Conservation (phyloP, 2,797 vertebrate species). For the Poecilia velifera region DNA sequence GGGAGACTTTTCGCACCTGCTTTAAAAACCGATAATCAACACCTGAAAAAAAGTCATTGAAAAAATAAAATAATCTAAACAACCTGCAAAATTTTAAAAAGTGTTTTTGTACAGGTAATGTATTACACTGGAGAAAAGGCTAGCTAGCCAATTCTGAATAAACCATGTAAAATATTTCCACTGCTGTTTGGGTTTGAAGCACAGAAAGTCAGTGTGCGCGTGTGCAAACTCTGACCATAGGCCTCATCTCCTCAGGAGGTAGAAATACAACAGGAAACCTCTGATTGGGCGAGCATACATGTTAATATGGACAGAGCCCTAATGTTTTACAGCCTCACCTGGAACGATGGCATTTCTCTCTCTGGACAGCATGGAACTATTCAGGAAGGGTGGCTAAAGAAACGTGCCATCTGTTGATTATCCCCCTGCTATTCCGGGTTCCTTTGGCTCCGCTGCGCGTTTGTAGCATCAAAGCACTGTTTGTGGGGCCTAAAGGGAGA, state of each 20-base stretch:
- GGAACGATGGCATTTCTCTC: conserved; percentile 67
- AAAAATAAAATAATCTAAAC: neutral
- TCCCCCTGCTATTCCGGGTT: conserved; percentile 68
- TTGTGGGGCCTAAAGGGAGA: conserved; percentile 54
- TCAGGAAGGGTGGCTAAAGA: conserved; percentile 69
- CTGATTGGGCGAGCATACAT: neutral
- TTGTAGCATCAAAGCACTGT: conserved; percentile 64
- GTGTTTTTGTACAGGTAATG: neutral
- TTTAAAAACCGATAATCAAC: neutral
- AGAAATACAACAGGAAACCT: neutral
- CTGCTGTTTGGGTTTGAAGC: neutral
- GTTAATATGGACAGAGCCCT: conserved; percentile 46
- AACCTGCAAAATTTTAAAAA: neutral
- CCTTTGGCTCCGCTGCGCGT: conserved; percentile 62
- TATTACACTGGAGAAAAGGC: neutral
- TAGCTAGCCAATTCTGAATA: neutral
- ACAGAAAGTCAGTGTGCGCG: neutral
- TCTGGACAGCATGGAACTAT: conserved; percentile 72
- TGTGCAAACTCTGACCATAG: neutral
- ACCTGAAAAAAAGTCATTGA: neutral
- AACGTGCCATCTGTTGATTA: conserved; percentile 73
- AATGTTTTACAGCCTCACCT: conserved; percentile 55
- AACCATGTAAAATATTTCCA: neutral
- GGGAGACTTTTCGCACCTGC: neutral
- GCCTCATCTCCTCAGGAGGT: neutral